Evolutionary conservation across 2,113 vertebrate genomes (phyloP).

Genomic region (Melanerpes formicivorus): DNA sequence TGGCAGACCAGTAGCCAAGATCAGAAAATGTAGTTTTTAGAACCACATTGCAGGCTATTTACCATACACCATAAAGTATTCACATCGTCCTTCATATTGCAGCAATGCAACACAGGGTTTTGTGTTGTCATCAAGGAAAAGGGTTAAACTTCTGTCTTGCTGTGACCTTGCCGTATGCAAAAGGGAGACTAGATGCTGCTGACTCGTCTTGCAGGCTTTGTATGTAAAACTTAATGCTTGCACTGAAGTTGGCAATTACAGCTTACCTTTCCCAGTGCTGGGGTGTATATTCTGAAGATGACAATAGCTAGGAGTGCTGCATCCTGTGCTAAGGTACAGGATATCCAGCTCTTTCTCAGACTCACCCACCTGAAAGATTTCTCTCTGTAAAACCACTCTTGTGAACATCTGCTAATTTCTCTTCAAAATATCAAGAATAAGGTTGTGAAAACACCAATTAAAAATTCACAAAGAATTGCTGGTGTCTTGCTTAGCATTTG

Average conservation of each 20-base stretch:
- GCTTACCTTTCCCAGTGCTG: neutral
- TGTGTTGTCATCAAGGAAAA: neutral
- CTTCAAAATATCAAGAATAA: constrained; percentile 49
- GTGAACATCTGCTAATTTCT: constrained; percentile 61
- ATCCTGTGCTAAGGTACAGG: neutral
- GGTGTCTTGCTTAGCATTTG: constrained; percentile 48
- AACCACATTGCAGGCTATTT: neutral
- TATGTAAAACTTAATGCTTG: rapidly evolving
- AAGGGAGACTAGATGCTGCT: neutral
- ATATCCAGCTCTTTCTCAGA: neutral
- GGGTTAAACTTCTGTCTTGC: neutral
- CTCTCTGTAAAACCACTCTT: neutral
- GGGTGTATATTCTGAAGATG: neutral
- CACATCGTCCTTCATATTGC: neutral
- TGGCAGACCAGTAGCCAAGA: neutral
- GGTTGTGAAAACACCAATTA: constrained; percentile 71
- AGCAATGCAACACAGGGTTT: neutral
- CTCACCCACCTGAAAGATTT: neutral
- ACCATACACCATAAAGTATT: neutral
- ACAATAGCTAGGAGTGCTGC: neutral
- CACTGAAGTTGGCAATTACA: neutral
- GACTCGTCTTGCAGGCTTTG: neutral
- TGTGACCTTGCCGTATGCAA: neutral
- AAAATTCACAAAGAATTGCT: constrained; percentile 70
- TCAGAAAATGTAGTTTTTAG: neutral